Evolutionary conservation across 1,140 invertebrate species (phyloP).

Genomic region (Periplaneta americana): DNA sequence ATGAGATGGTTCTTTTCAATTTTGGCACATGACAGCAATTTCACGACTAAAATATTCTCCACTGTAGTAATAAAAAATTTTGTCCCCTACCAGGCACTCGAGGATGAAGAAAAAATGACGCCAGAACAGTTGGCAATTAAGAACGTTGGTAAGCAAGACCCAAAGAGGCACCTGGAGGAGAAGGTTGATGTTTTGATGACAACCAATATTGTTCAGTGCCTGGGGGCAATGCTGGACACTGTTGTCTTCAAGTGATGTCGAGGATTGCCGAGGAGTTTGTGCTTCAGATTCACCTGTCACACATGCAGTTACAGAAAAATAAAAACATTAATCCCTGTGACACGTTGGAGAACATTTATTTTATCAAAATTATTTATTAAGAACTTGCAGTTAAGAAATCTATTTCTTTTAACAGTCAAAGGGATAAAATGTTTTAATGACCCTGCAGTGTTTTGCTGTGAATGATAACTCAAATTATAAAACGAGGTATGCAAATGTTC

Average conservation of each 20-base stretch:
- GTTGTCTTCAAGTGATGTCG: conserved; percentile 83
- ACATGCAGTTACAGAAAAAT: background rate
- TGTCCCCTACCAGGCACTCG: conserved; percentile 62
- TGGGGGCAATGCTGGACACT: conserved; percentile 97
- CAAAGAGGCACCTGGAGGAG: conserved; percentile 99
- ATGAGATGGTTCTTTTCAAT: too few species aligned
- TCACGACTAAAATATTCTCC: too few species aligned
- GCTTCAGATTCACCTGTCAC: background rate
- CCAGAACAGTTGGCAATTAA: conserved; percentile 98
- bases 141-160: conserved; percentile 99
- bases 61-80: background rate
- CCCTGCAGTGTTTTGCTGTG: background rate
- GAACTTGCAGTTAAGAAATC: background rate
- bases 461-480: background rate
- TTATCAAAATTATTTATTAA: background rate
- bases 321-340: background rate
- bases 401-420: background rate
- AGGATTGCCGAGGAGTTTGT: too few species aligned
- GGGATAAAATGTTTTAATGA: background rate
- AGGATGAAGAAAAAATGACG: conserved; percentile 99
- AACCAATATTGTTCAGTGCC: conserved; percentile 96
- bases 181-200: conserved; percentile 97
- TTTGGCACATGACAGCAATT: too few species aligned
- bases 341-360: background rate
- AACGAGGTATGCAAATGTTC: background rate